Base-by-base conservation (phyloP, 2,888 invertebrate species). In the Cistogaster globosa region DNA sequence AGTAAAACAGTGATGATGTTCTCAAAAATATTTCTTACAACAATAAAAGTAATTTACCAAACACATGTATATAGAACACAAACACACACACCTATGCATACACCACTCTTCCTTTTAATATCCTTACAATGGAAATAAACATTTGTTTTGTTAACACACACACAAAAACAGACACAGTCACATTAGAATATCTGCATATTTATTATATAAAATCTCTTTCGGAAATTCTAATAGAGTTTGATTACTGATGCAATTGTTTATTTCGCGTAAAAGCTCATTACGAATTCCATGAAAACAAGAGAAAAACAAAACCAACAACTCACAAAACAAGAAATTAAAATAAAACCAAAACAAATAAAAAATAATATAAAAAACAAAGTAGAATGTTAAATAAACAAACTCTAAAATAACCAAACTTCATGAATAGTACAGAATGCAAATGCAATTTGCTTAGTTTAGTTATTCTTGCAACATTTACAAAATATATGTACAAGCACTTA, bases 181-280 rank as follows among this genome's bases (percentile, higher is more conserved):
- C 22, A 12, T 18, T 20, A 11, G 20, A n/a, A 60, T 16, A 72
- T 62, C 26, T 32, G 51, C 36, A 62, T 51, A 32, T 60, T 60
- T 60, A 20, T 16, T 26, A 51, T 0, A 67, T 11, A 48, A 48
- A 71, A 32, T 22, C 55, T 60, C 20, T 60, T 60, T 18, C 36
- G 45, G 9, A 69, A 55, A 84, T 71, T 76, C 51, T 71, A 76
- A 68, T 80, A 20, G 45, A 58, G 53, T 69, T 84, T 79, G 58
- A 84, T 76, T 71, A 84, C 63, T 65, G 75, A 71, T 80, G 57
- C 81, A 84, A 81, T 68, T 81, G 72, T 81, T 81, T 72, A 74
- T 77, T 81, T 81, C 81, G 77, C 72, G 77, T 68, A 84, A 81
- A 84, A 81, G 71, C 81, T 80, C 80, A 84, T 84, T 84, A 71